Evolutionary conservation across 2,113 vertebrate species (phyloP).

Genomic region (Varanus komodoensis): DNA sequence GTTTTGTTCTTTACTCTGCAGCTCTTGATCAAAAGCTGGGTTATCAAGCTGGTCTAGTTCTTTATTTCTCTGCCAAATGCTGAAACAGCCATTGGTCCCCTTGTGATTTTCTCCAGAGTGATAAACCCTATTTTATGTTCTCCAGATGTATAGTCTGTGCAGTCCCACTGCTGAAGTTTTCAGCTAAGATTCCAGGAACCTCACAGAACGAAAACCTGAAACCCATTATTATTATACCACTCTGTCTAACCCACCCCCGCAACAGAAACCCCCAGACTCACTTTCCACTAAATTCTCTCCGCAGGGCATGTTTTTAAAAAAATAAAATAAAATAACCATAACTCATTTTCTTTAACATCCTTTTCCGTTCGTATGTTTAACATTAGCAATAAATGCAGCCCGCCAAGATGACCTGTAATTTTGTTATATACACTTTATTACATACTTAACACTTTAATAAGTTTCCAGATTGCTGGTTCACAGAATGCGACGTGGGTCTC

Average conservation of each 20-base stretch:
- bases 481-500: slow-evolving; percentile 17
- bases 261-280: not conserved
- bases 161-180: slow-evolving; percentile 48
- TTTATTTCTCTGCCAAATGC: slow-evolving; percentile 68
- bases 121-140: slow-evolving; percentile 70
- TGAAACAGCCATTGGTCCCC: slow-evolving; percentile 69
- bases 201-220: slow-evolving; percentile 49
- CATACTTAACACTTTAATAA: slow-evolving; percentile 34
- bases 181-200: slow-evolving; percentile 47
- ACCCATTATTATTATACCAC: slow-evolving; percentile 28
- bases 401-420: slow-evolving; percentile 17
- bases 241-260: not conserved
- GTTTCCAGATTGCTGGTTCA: slow-evolving; percentile 40
- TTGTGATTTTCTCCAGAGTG: slow-evolving; percentile 66
- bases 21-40: slow-evolving; percentile 68
- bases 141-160: slow-evolving; percentile 51
- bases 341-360: slow-evolving; percentile 44
- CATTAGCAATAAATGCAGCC: slow-evolving; percentile 37
- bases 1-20: slow-evolving; percentile 64
- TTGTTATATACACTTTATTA: slow-evolving; percentile 42
- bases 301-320: not conserved
- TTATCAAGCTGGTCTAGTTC: slow-evolving; percentile 66
- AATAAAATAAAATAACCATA: not conserved
- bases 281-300: slow-evolving; percentile 41
- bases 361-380: slow-evolving; percentile 45